Conservation (phyloP, 2,797 vertebrate genomes). For the Cygnus olor region DNA sequence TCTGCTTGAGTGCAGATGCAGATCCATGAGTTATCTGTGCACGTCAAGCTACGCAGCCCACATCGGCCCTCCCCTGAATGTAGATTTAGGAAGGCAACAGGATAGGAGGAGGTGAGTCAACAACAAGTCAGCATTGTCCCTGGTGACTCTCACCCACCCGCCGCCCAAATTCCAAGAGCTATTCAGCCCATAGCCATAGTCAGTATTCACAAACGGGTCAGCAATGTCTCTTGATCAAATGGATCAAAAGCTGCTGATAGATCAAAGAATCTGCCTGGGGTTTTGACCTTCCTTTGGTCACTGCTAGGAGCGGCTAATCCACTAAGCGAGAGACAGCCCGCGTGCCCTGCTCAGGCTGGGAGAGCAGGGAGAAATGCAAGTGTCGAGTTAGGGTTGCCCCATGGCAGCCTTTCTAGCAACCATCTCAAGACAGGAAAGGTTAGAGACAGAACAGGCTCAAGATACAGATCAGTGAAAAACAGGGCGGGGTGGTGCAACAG, state of each 20-base stretch:
- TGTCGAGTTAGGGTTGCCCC: neutral
- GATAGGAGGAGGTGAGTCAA: neutral
- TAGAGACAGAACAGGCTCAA: neutral
- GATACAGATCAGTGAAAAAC: neutral
- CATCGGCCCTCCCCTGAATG: neutral
- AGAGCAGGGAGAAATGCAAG: neutral
- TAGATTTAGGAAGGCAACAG: neutral
- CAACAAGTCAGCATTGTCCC: neutral
- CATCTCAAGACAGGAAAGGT: neutral
- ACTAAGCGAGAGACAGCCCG: neutral
- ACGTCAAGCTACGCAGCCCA: neutral
- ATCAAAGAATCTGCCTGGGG: neutral
- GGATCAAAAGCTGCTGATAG: neutral
- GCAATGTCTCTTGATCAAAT: neutral
- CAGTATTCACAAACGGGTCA: neutral
- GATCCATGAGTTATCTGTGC: neutral
- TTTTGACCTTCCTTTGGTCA: constrained; percentile 13
- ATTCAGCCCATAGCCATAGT: neutral
- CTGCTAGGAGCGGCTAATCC: neutral
- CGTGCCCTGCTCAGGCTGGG: neutral
- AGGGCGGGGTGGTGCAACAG: neutral
- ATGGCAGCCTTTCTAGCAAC: neutral
- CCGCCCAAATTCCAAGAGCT: neutral
- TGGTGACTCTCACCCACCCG: neutral
- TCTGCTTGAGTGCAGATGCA: neutral